Percentiles rank a stretch among this genome's conserved stretches.
These are phyloP conservation scores for Oophaga pumilio DNA, from an alignment of 2,113 vertebrate genomes.

Conservation along the genomic window DNA sequence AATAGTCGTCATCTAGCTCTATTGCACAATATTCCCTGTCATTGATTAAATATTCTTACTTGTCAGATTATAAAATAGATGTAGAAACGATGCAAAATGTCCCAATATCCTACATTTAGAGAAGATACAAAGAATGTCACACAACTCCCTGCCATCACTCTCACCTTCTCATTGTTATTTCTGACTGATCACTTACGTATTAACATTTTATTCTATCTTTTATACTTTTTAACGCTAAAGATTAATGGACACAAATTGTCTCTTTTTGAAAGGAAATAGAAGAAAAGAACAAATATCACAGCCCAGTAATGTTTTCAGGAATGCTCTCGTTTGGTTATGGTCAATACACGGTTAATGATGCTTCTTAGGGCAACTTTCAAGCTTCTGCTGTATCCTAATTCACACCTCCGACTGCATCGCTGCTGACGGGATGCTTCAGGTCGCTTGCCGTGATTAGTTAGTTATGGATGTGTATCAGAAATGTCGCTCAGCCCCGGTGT, in stretches of 20 bases:
- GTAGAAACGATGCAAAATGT: background rate
- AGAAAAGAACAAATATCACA: background rate
- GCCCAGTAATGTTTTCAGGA: background rate
- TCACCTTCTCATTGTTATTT: background rate
- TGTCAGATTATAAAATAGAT: background rate
- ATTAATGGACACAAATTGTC: background rate
- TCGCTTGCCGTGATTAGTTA: background rate
- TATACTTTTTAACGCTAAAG: background rate
- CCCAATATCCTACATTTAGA: background rate
- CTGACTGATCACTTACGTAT: background rate
- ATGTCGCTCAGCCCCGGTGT: constrained; percentile 61
- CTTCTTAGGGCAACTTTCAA: background rate
- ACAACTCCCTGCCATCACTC: background rate
- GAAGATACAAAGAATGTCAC: background rate
- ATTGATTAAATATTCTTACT: background rate
- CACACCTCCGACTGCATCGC: background rate
- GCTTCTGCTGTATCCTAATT: background rate
- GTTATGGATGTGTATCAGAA: background rate
- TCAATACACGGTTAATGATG: background rate
- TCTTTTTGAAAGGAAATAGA: background rate
- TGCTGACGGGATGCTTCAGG: background rate
- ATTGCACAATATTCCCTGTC: background rate
- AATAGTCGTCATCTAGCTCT: background rate
- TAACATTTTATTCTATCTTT: background rate
- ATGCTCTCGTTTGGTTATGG: background rate